Conservation (phyloP, 2,888 invertebrate species). For the Leptogaster cylindrica region DNA sequence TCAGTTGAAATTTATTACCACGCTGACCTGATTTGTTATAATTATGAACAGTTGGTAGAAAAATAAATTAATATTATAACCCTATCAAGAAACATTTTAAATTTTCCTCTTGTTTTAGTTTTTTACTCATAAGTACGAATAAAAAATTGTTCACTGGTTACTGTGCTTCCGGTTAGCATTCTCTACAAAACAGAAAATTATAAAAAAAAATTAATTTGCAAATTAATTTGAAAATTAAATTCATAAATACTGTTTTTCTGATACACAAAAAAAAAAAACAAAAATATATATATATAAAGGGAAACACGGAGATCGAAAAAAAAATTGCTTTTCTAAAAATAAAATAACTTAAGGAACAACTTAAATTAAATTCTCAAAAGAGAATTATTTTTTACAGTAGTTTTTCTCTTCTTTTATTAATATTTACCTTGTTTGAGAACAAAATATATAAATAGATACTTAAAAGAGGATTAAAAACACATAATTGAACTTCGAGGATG, state of each 20-base stretch:
- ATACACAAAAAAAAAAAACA: background rate
- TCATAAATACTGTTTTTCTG: slow-evolving; percentile 10
- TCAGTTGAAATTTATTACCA: too few relatives aligned
- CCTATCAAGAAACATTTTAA: background rate
- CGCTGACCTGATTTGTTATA: too few relatives aligned
- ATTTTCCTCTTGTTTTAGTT: background rate
- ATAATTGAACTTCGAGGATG: background rate
- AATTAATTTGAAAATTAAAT: slow-evolving; percentile 17
- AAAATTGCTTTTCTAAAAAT: background rate
- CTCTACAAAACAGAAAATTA: slow-evolving; percentile 13
- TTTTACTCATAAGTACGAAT: slow-evolving; percentile 33
- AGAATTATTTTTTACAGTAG: slow-evolving; percentile 30
- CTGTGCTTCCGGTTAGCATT: background rate
- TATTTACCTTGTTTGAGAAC: slow-evolving; percentile 27
- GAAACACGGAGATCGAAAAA: too few relatives aligned
- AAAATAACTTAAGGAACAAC: slow-evolving; percentile 14
- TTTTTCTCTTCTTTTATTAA: slow-evolving; percentile 35
- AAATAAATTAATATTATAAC: background rate
- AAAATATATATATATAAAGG: slow-evolving; percentile 8
- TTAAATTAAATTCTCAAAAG: slow-evolving; percentile 31
- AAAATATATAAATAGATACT: slow-evolving; percentile 31
- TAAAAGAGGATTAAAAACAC: background rate
- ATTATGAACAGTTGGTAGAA: background rate
- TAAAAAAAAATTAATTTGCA: slow-evolving; percentile 23
- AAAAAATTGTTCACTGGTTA: slow-evolving; percentile 15